Percentiles rank a stretch among this genome's conserved stretches.
Evolutionary conservation across 1,140 invertebrate species (phyloP).

Genomic region (Diorhabda elongata): DNA sequence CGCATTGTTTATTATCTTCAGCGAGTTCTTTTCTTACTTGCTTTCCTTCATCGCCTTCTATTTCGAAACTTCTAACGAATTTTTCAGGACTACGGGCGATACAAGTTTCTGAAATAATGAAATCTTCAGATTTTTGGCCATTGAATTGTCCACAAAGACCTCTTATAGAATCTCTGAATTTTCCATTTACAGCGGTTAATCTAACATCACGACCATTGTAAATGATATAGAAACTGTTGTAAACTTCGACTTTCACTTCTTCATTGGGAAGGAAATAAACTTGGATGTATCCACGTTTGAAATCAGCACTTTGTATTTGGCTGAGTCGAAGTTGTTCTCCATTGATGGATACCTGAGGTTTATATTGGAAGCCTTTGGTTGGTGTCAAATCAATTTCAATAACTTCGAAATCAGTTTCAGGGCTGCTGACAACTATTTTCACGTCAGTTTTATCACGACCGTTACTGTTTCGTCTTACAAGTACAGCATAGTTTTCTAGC

Average conservation of each 20-base stretch:
- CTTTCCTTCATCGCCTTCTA: constrained; percentile 34
- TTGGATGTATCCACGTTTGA: constrained; percentile 45
- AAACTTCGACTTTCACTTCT: constrained; percentile 51
- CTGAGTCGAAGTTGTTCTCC: constrained; percentile 37
- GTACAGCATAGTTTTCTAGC: constrained; percentile 44
- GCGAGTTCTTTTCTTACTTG: constrained; percentile 35
- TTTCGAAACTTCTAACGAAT: constrained; percentile 55
- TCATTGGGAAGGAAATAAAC: constrained; percentile 51
- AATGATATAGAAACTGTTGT: constrained; percentile 49
- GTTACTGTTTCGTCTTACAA: constrained; percentile 42
- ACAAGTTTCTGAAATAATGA: constrained; percentile 55
- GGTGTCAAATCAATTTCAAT: constrained; percentile 38
- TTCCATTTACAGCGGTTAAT: constrained; percentile 43
- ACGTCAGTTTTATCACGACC: constrained; percentile 45
- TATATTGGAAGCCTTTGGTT: neutral
- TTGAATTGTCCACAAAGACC: constrained; percentile 65
- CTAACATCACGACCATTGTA: constrained; percentile 55
- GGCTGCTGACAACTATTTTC: constrained; percentile 38
- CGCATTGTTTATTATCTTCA: constrained; percentile 47
- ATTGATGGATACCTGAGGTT: constrained; percentile 42
- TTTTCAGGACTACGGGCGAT: constrained; percentile 49
- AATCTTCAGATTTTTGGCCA: constrained; percentile 55
- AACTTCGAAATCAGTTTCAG: constrained; percentile 31
- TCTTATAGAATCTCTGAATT: constrained; percentile 51
- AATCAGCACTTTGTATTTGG: constrained; percentile 30